A percentile compares a stretch with the other conserved stretches of the same genome.
Conservation (phyloP, 2,888 invertebrate genomes). For the Tricholauxania praeusta region DNA sequence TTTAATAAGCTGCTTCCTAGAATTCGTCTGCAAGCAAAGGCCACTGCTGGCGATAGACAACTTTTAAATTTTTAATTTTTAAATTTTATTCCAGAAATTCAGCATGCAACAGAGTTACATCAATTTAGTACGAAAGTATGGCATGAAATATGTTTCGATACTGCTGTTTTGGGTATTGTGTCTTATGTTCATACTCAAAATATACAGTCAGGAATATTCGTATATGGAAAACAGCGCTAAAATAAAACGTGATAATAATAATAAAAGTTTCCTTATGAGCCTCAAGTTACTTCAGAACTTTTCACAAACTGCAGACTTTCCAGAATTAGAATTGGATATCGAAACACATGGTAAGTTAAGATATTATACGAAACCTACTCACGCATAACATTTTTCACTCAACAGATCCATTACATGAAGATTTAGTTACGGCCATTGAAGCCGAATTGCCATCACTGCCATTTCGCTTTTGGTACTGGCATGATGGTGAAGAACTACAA, state of each 20-base stretch:
- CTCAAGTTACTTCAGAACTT: background rate
- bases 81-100: background rate
- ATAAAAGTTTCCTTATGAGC: background rate
- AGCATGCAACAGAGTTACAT: background rate
- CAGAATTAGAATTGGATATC: background rate
- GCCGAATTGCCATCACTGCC: conserved; percentile 83
- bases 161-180: conserved; percentile 4
- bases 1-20: no score
- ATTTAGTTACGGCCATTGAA: conserved; percentile 72
- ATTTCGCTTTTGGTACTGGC: conserved; percentile 82
- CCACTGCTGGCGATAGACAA: no score
- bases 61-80: background rate
- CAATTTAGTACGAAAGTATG: background rate
- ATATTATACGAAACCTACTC: background rate
- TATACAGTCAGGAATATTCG: background rate
- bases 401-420: conserved; percentile 18
- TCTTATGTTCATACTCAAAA: background rate
- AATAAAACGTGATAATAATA: background rate
- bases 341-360: background rate
- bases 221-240: background rate
- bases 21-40: no score
- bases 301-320: background rate
- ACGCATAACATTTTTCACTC: background rate
- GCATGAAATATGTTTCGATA: background rate
- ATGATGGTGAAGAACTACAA: conserved; percentile 70